Base-by-base conservation (phyloP, 1,140 invertebrate genomes). In the Heliothis virescens region DNA sequence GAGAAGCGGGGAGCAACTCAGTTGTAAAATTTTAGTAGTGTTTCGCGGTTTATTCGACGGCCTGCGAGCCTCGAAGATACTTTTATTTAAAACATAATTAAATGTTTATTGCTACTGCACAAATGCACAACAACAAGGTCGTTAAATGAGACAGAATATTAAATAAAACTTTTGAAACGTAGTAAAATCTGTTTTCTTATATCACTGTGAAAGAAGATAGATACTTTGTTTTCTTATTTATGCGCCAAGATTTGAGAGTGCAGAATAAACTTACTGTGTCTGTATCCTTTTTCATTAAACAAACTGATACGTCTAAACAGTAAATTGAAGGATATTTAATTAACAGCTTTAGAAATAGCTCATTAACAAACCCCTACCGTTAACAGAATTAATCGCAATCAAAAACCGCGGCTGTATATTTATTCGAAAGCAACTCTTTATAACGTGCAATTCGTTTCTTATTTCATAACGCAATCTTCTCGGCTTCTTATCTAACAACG, bases 401-500 rank as follows among this genome's bases (percentile, higher is more conserved):
- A 85, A 80, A 74, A 63, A 29, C 72, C 29, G 52, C 77, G 57
- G 53, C 62, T 62, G 85, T 83, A 85, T 91, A 90, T 93, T 91
- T 91, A 89, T 86, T 79, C 86, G 71, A 88, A 90, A 87, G 84
- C 88, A 94, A 94, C 92, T 92, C 89, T 92, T 92, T 90, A 89
- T 86, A 92, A 89, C 86, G 86, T 89, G 91, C 91, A 93, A 94
- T 94, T 91, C 89, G 91, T 92, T 94, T 94, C 91, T 94, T 92
- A 93, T 94, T 94, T 94, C 92, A 94, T 94, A 94, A 93, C 90
- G 89, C 92, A 94, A 94, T 94, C 92, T 94, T 89, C 91, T 84
- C 88, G 81, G 85, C 82, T 91, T 86, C 93, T 94, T 94, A 94
- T 94, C 92, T 94, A 89, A 90, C 87, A 89, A 84, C 90, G 91